Percentiles rank a stretch among this genome's conserved stretches.
phyloP scores from a whole-genome alignment of 2,797 vertebrate species.

The Mus spretus region DNA sequence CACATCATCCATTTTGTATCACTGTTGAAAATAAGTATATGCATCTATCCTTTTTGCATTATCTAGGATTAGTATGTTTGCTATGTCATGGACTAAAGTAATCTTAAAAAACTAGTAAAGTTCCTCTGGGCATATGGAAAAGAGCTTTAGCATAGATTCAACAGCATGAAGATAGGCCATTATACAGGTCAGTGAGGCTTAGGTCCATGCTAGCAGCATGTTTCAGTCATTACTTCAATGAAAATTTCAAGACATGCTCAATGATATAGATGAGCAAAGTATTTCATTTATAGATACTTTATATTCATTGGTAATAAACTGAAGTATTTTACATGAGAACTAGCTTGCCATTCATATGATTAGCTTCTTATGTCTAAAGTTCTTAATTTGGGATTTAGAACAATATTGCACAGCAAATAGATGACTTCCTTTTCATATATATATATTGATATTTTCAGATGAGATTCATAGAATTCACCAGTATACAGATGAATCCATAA shows the following conservation, averaged over 20 bases:
- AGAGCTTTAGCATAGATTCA: constrained; percentile 3
- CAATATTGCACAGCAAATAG: neutral
- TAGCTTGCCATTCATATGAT: neutral
- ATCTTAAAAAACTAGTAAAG: constrained; percentile 10
- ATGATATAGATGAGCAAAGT: neutral
- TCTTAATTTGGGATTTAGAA: neutral
- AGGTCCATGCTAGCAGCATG: neutral
- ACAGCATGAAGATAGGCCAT: constrained; percentile 7
- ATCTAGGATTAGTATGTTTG: constrained; percentile 29
- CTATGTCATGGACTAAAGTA: neutral
- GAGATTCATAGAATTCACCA: constrained; percentile 19
- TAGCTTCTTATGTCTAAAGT: neutral
- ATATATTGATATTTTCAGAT: neutral
- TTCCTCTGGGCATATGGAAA: neutral
- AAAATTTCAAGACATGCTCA: neutral
- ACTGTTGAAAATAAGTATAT: neutral
- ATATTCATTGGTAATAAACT: constrained; percentile 38
- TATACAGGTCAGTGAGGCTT: neutral
- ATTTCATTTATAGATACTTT: neutral
- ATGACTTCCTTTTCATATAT: neutral
- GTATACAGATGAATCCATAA: neutral
- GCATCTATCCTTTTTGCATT: neutral
- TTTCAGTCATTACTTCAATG: neutral
- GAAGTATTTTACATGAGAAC: neutral
- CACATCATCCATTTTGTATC: neutral